Conservation (phyloP, 2,797 vertebrate species). For the Tragelaphus oryx region DNA sequence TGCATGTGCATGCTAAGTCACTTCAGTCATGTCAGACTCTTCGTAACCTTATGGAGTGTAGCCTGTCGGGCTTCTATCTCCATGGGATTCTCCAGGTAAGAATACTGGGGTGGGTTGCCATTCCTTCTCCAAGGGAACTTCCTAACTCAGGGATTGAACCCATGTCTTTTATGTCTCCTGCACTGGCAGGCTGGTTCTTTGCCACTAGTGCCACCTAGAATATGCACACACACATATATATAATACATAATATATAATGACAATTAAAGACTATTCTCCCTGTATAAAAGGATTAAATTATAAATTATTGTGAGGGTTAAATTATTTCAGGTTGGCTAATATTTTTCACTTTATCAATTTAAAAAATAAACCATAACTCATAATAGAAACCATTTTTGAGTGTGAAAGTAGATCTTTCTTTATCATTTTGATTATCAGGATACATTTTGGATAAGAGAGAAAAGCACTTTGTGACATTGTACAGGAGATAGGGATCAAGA, state of each 20-base stretch:
- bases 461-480: background rate
- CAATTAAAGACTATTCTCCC: background rate
- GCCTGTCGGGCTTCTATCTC: background rate
- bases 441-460: background rate
- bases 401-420: background rate
- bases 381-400: background rate
- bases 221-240: too few species aligned
- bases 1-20: fast-evolving
- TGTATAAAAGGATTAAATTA: background rate
- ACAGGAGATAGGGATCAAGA: too few species aligned
- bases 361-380: background rate
- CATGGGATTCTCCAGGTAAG: background rate
- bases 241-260: background rate
- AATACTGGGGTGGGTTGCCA: background rate
- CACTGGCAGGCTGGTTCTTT: background rate
- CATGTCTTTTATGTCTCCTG: background rate
- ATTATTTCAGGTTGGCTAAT: background rate
- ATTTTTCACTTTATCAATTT: background rate
- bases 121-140: background rate
- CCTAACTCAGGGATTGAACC: background rate
- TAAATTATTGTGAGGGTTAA: background rate
- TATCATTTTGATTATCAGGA: background rate
- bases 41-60: background rate
- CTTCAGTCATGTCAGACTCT: background rate
- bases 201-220: background rate